Evolutionary conservation across 2,797 vertebrate species (phyloP), one percentile per base, ranked within the genome.

Genomic region (Pseudochromis fuscus): DNA sequence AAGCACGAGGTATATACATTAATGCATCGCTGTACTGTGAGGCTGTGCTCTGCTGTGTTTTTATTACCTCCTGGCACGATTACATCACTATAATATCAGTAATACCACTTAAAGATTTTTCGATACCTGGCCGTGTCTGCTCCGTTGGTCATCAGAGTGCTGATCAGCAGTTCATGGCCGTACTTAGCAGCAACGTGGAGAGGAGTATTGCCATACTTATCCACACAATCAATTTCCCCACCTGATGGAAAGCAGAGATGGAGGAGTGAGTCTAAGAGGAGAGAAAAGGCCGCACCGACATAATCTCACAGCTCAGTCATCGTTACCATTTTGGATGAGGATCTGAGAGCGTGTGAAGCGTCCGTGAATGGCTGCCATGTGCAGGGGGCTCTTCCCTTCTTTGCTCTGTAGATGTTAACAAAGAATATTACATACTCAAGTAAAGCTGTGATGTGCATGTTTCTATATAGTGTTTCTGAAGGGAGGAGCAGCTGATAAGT

Each of bases 171-270:
- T 93, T 99, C 97, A 59, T 99, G 97, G 91, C 97, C 97, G 0
- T 97, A 97, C 93, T 97, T 97, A 96, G 97, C 97, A 94, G 97
- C 97, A 92, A 98, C 95, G 35, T 99, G 97, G 90, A 99, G 95
- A 87, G 97, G 96, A 79, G 97, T 98, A 95, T 99, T 97, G 94
- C 97, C 97, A 90, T 95, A 96, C 90, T 95, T 96, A 94, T 98
- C 97, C 83, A 96, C 95, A 77, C 96, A 97, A 88, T 99, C 96
- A 60, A 99, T 98, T 89, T 99, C 96, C 27, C 96, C 97, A 92
- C 97, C 97, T 99, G 75, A 67, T 6, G 25, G 12, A 49, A 46
- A 72, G 59, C 4, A 51, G n/a, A 16, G 38, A 25, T 27, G 28
- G 66, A 18, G 4, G n/a, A 31, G 49, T 42, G 24, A 70, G 61